Evolutionary conservation across 2,797 vertebrate genomes (phyloP).

Genomic region (Hydrolagus colliei): DNA sequence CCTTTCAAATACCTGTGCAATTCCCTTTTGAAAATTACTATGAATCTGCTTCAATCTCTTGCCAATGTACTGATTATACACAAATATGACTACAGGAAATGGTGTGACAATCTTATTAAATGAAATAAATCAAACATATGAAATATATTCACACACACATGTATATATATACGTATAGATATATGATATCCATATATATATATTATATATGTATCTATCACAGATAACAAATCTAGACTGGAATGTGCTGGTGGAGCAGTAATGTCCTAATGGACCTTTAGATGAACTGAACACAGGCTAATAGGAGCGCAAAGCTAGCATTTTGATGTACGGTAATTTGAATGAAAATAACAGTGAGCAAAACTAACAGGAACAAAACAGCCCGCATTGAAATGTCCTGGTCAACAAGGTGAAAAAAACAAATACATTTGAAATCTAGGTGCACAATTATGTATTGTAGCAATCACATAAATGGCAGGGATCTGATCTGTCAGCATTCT

Average conservation of each 20-base stretch:
- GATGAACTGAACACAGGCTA: no score
- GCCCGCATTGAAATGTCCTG: not conserved
- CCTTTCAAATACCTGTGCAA: no score
- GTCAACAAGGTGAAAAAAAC: conserved; percentile 43
- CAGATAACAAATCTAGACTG: no score
- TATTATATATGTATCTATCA: no score
- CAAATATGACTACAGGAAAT: not conserved
- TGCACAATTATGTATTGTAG: conserved; percentile 58
- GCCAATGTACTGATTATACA: not conserved
- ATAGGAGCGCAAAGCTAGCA: not conserved
- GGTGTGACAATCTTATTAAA: not conserved
- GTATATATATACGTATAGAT: no score
- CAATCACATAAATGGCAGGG: conserved; percentile 53
- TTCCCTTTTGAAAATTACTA: no score
- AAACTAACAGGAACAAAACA: no score
- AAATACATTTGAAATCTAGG: conserved; percentile 48
- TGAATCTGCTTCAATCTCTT: not conserved
- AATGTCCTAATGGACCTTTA: conserved; percentile 13
- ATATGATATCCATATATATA: no score
- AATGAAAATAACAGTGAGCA: not conserved
- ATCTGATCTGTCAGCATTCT: conserved; percentile 75
- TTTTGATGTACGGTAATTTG: not conserved
- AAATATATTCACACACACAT: no score
- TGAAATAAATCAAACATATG: no score
- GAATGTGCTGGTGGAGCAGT: not conserved